Percentiles rank a stretch among this genome's conserved stretches.
Evolutionary conservation across 2,113 vertebrate genomes (phyloP).

Genomic region (Mormyrus iriodes): DNA sequence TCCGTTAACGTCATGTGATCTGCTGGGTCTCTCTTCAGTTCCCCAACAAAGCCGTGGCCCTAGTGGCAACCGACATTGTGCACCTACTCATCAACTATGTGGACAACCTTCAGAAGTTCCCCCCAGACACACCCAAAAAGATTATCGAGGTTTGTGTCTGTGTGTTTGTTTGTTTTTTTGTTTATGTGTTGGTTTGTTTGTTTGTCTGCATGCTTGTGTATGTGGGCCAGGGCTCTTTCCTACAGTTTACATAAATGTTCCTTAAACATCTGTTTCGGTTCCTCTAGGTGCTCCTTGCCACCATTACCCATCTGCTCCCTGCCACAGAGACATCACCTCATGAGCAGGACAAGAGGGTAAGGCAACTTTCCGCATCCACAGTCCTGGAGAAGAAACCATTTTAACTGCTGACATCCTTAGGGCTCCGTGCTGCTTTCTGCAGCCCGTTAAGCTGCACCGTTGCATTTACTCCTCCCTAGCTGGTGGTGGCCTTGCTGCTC

Average conservation of each 20-base stretch:
- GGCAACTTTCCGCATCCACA: not conserved
- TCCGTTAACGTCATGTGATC: not conserved
- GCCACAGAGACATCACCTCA: constrained; percentile 90
- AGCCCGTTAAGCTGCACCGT: not conserved
- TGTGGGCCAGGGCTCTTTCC: not conserved
- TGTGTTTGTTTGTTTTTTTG: not conserved
- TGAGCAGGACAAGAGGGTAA: constrained; percentile 93
- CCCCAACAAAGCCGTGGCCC: constrained; percentile 90
- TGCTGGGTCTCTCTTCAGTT: constrained; percentile 63
- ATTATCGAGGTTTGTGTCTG: constrained; percentile 77
- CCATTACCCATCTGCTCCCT: constrained; percentile 89
- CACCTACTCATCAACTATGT: constrained; percentile 88
- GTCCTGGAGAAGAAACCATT: not conserved
- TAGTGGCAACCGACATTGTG: constrained; percentile 91
- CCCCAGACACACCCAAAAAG: constrained; percentile 85
- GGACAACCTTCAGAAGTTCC: constrained; percentile 83
- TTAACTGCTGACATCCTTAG: not conserved
- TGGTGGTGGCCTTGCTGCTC: constrained; percentile 91
- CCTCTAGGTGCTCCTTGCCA: constrained; percentile 86
- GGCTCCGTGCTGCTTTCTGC: not conserved
- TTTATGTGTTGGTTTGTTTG: not conserved
- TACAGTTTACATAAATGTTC: not conserved
- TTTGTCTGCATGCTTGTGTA: not conserved
- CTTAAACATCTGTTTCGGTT: not conserved
- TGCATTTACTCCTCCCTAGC: constrained; percentile 51